Percentiles rank a stretch among this genome's conserved stretches.
These are phyloP conservation scores for Tachysurus fulvidraco DNA, from an alignment of 2,113 vertebrate species.

Conservation along the genomic window DNA sequence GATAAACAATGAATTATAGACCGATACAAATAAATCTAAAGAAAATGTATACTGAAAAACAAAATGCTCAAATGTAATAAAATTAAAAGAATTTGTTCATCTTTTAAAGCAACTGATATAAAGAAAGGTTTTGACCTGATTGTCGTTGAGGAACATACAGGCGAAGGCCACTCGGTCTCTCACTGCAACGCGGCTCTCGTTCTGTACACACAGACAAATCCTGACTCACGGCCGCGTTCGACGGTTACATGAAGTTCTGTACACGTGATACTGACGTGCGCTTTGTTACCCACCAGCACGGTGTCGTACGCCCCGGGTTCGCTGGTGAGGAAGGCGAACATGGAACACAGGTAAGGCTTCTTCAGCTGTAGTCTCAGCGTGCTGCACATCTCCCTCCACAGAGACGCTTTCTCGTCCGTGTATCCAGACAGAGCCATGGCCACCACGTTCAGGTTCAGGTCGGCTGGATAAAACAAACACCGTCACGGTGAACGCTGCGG, in stretches of 20 bases:
- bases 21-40: not conserved
- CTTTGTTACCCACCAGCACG: slow-evolving; percentile 82
- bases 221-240: not conserved
- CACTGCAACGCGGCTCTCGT: slow-evolving; percentile 90
- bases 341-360: slow-evolving; percentile 93
- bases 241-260: not conserved
- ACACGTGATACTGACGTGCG: not conserved
- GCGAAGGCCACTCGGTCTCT: slow-evolving; percentile 95
- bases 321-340: slow-evolving; percentile 99
- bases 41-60: not conserved
- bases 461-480: slow-evolving; percentile 71
- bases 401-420: slow-evolving; percentile 93
- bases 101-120: too few species aligned
- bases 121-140: slow-evolving; percentile 75
- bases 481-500: not conserved
- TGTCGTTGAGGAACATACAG: slow-evolving; percentile 92
- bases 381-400: slow-evolving; percentile 99
- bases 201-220: slow-evolving; percentile 69
- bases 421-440: slow-evolving; percentile 98
- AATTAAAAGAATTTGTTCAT: too few species aligned
- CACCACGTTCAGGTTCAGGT: slow-evolving; percentile 97
- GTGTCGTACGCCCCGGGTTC: slow-evolving; percentile 90
- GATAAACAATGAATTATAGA: not conserved
- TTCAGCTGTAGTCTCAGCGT: slow-evolving; percentile 89
- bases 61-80: too few species aligned